Evolutionary conservation across 2,113 vertebrate genomes (phyloP).

Genomic region (Cyprinodon tularosa): DNA sequence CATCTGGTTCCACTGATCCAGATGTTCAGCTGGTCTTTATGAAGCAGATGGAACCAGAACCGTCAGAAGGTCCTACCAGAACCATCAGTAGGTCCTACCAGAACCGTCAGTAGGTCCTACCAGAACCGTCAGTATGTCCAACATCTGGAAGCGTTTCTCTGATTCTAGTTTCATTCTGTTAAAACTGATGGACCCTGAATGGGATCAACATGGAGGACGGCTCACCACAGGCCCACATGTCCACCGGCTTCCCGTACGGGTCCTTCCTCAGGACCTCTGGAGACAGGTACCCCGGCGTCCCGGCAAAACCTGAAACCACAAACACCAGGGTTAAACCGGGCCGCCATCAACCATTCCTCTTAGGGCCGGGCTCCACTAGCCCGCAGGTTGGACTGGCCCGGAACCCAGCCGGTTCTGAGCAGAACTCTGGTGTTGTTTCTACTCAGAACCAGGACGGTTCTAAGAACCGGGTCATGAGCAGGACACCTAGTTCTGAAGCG

Average conservation of each 20-base stretch:
- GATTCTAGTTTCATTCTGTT: no score
- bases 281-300: constrained; percentile 95
- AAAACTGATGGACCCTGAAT: no score
- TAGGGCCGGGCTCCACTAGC: not conserved
- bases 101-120: no score
- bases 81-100: no score
- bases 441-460: constrained; percentile 4
- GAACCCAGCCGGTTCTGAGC: constrained; percentile 14
- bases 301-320: constrained; percentile 87
- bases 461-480: constrained; percentile 7
- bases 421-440: not conserved
- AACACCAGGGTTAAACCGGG: not conserved
- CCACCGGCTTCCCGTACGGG: constrained; percentile 96
- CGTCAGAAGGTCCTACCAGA: no score
- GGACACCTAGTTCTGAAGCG: constrained; percentile 44
- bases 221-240: constrained; percentile 99
- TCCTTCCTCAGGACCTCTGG: constrained; percentile 97
- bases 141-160: no score
- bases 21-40: no score
- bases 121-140: no score
- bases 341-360: no score
- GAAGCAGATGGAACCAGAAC: no score
- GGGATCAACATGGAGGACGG: no score
- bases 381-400: constrained; percentile 2
- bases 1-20: no score